Evolutionary conservation across 1,140 invertebrate species (phyloP).

Genomic region (Episyrphus balteatus): DNA sequence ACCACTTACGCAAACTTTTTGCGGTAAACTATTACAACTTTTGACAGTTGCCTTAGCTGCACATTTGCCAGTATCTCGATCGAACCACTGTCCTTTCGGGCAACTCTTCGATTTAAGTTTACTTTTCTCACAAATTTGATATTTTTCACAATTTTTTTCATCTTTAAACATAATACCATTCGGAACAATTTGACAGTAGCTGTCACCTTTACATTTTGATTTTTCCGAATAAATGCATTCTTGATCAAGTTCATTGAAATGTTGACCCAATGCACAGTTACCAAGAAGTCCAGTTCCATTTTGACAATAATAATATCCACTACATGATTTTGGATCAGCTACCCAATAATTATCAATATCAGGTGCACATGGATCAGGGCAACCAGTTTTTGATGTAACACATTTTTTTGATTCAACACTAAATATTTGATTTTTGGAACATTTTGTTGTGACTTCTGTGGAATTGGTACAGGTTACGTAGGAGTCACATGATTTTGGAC

Average conservation of each 20-base stretch:
- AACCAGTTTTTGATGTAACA: constrained; percentile 2
- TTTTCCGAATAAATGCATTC: constrained; percentile 22
- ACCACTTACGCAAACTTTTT: too few relatives aligned
- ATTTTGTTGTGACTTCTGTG: constrained; percentile 7
- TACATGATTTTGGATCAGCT: not conserved
- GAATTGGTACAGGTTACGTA: constrained; percentile 17
- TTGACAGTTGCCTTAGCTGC: too few relatives aligned
- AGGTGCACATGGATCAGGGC: constrained; percentile 13
- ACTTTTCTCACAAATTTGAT: constrained; percentile 22
- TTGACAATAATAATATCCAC: not conserved
- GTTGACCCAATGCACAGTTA: constrained; percentile 16
- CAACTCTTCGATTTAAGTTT: not conserved
- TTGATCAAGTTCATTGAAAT: constrained; percentile 18
- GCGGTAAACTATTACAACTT: too few relatives aligned
- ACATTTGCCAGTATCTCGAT: too few relatives aligned
- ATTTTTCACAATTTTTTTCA: constrained; percentile 16
- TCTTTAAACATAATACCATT: constrained; percentile 27
- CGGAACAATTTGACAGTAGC: constrained; percentile 25
- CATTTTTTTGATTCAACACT: constrained; percentile 10
- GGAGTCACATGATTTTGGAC: constrained; percentile 19
- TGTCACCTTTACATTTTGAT: constrained; percentile 17
- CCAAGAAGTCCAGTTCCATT: constrained; percentile 12
- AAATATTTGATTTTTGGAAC: constrained; percentile 8
- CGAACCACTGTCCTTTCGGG: too few relatives aligned
- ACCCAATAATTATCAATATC: constrained; percentile 14